Base-by-base conservation (phyloP, 2,888 invertebrate species). In the Tipula lateralis region DNA sequence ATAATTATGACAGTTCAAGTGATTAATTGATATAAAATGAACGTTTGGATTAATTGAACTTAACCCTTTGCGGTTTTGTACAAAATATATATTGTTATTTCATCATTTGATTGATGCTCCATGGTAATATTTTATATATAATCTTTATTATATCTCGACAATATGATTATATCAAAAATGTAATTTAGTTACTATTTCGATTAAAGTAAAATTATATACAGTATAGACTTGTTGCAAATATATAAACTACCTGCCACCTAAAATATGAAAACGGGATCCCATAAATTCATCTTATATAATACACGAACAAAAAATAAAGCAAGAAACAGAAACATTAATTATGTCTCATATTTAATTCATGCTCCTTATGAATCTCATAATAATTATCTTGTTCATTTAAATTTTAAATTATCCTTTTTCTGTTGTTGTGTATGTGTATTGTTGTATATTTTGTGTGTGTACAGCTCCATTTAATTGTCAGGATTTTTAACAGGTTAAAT, bases 331-430 rank as follows among this genome's bases (percentile, higher is more conserved):
- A 50, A 50, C 50, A 50, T 50, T 50, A 50, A 50, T 50, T 50
- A 50, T 50, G 50, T 50, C 50, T 50, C 50, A 50, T 50, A 50
- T 50, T 50, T 50, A 50, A 50, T 50, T 50, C 50, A 50, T 50
- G 19, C 50, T 19, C 50, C 50, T 50, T 50, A 50, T 50, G 50
- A 50, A 50, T 50, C 50, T 50, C 50, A 50, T 50, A 50, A 50
- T 50, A 50, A 50, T 50, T 50, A 50, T 50, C 50, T 50, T 50
- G 50, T 50, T 50, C 50, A 50, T 50, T 50, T 50, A 50, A 50
- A 50, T 50, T 50, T 50, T 50, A 50, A 50, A 50, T 50, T 50
- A 50, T 50, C 50, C 50, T 19, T 50, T 50, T 50, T 50, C 19
- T 50, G 50, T 50, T 16, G 50, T 50, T 50, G 50, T 50, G 5